Conservation (phyloP, 1,140 invertebrate genomes). For the Drosophila jambulina region DNA sequence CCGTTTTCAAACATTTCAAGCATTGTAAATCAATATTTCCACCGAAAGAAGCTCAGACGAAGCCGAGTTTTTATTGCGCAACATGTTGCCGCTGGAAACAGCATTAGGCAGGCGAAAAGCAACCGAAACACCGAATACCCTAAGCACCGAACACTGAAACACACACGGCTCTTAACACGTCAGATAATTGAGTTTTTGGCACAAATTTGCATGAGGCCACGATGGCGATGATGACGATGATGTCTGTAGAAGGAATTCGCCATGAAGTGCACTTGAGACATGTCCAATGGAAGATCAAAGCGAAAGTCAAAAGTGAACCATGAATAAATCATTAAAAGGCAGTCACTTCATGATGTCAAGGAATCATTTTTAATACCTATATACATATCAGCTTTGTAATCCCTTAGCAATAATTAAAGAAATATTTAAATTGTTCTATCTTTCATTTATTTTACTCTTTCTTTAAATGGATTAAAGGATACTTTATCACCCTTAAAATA, state of each 20-base stretch:
- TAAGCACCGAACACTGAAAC: constrained; percentile 24
- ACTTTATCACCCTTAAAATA: too few relatives aligned
- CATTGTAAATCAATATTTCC: constrained; percentile 49
- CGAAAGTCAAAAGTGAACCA: constrained; percentile 53
- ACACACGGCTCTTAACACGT: constrained; percentile 50
- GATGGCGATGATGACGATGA: constrained; percentile 42
- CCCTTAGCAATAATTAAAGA: constrained; percentile 1
- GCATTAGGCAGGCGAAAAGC: constrained; percentile 20
- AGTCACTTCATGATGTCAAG: not conserved
- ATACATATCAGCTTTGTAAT: not conserved
- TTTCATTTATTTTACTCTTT: too few relatives aligned
- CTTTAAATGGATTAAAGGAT: too few relatives aligned
- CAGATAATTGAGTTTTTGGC: constrained; percentile 59
- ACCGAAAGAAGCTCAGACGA: constrained; percentile 23
- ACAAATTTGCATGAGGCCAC: constrained; percentile 54
- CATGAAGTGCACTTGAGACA: constrained; percentile 48
- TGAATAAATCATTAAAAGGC: constrained; percentile 18
- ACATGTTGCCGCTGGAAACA: constrained; percentile 29
- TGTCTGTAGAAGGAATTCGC: constrained; percentile 42
- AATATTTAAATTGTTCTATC: not conserved
- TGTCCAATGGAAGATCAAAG: constrained; percentile 60
- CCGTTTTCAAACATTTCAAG: constrained; percentile 31
- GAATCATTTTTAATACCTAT: constrained; percentile 12
- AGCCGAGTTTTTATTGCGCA: constrained; percentile 32
- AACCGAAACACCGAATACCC: constrained; percentile 19